Percentiles rank a stretch among this genome's conserved stretches.
These are phyloP conservation scores for Bubalus kerabau DNA, from an alignment of 2,113 vertebrate genomes.

Conservation along the genomic window DNA sequence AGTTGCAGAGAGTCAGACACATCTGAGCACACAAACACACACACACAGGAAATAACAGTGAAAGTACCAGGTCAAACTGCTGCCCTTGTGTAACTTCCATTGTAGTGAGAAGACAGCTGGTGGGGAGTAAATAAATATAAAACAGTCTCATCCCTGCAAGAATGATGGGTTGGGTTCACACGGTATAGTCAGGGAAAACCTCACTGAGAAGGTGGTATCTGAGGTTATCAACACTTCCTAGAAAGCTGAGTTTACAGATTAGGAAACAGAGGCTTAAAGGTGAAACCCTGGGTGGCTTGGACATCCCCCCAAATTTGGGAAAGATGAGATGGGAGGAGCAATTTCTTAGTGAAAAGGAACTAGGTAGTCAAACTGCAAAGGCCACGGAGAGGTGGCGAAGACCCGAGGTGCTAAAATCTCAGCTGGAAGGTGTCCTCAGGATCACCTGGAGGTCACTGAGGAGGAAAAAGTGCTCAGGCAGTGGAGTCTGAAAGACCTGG, in stretches of 20 bases:
- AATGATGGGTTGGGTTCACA: background rate
- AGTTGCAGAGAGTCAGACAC: background rate
- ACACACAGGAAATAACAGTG: background rate
- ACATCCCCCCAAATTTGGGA: background rate
- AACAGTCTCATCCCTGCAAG: background rate
- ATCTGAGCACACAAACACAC: background rate
- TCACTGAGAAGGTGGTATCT: background rate
- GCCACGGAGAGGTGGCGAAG: rapidly evolving
- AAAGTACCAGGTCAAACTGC: background rate
- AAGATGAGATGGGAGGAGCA: background rate
- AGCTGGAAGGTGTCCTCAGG: background rate
- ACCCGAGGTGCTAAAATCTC: background rate
- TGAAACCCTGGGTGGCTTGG: background rate
- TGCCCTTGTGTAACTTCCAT: background rate
- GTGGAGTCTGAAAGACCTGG: background rate
- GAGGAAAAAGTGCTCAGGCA: background rate
- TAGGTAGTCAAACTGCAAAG: background rate
- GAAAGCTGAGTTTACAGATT: background rate
- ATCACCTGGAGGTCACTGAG: background rate
- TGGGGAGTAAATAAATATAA: background rate
- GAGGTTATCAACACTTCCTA: background rate
- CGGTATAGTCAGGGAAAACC: background rate
- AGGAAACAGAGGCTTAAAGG: background rate
- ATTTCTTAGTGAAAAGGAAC: background rate
- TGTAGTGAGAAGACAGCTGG: background rate